Base-by-base conservation (phyloP, 2,888 invertebrate genomes). In the Phaedon cochleariae region DNA sequence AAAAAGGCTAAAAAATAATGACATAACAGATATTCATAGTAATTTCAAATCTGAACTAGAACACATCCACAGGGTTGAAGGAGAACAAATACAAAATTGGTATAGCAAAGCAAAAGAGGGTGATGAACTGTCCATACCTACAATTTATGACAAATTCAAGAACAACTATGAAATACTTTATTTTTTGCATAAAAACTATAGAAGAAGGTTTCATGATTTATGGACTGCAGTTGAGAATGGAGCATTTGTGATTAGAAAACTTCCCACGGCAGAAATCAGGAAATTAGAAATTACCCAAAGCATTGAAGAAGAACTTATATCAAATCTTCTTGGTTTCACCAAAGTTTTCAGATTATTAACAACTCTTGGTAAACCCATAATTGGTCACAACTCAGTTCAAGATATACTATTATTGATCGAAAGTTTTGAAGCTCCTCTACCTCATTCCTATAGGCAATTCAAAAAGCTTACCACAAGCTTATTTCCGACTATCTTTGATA, bases 351-450 rank as follows among this genome's bases (percentile, higher is more conserved):
- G 87, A 15, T 78, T 90, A 0, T 79, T 94, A n/a, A 83, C 83
- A 29, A 77, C 82, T 1, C 79, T 86, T 5, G 85, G 87, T 70
- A 93, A 92, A 83, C 93, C 93, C 2, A 83, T 94, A 20, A 83
- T 94, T 21, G 93, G 92, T 0, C 94, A 94, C 80, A 95, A 95
- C 80, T 79, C 89, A 67, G 85, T 92, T 59, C 81, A 90, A 67
- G 94, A 94, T 80, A 81, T 90, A 0, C 79, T 94, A 73, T 85
- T 93, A 21, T 81, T 93, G 62, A 89, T 90, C 76, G 89, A 90
- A 74, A 90, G 91, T 77, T 94, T 94, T 79, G 87, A 90, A 74
- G 86, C 87, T 54, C 87, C 90, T 0, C 79, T 94, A 57, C 94
- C 94, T 29, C 83, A 87, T 10, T 86, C 84, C 22, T 92, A 92